phyloP scores from a whole-genome alignment of 2,797 vertebrate genomes.

The Rhynchonycteris naso region DNA sequence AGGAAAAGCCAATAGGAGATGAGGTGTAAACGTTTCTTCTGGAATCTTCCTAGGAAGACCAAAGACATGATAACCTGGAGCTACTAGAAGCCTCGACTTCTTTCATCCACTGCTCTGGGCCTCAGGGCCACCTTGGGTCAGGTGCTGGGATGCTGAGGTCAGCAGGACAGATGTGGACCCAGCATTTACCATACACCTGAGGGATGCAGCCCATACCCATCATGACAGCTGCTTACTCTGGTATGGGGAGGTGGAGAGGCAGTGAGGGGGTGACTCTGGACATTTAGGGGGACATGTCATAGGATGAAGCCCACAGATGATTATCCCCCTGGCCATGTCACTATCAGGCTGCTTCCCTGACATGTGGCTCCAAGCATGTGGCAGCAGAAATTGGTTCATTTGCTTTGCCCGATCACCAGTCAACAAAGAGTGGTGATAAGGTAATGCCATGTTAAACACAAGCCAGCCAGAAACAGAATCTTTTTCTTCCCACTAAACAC shows the following conservation, averaged over 20 bases:
- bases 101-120: neutral
- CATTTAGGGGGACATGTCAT: rapidly evolving
- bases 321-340: neutral
- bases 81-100: rapidly evolving
- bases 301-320: neutral
- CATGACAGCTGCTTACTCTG: neutral
- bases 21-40: neutral
- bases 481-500: slow-evolving; percentile 62
- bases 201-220: rapidly evolving
- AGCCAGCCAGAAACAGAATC: neutral
- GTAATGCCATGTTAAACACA: slow-evolving; percentile 53
- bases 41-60: neutral
- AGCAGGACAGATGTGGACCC: neutral
- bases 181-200: neutral
- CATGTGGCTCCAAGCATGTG: neutral
- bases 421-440: neutral
- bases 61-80: neutral
- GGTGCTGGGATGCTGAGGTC: rapidly evolving
- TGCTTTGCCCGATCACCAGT: neutral
- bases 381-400: neutral
- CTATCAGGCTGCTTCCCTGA: neutral
- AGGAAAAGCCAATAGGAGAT: neutral
- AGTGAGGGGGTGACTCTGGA: too few species aligned
- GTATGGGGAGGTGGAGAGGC: neutral
- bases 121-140: neutral